Evolutionary conservation across 2,888 invertebrate species (phyloP).

Genomic region (Apodemia duryi): DNA sequence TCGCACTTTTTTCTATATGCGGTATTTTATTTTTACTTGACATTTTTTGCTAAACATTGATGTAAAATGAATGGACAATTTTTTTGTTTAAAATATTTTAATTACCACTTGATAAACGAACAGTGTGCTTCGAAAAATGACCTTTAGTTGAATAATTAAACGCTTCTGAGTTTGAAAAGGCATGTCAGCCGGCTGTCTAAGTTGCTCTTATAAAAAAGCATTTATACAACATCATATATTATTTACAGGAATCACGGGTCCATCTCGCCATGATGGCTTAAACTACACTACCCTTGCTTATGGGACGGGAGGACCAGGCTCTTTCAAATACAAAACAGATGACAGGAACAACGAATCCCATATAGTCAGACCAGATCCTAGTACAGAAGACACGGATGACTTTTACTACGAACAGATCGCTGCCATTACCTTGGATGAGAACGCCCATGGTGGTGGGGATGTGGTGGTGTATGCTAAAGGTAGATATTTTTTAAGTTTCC

Average conservation of each 20-base stretch:
- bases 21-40: no score
- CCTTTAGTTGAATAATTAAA: no score
- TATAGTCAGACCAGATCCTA: conserved; percentile 81
- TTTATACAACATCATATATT: no score
- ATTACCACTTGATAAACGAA: no score
- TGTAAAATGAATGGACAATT: no score
- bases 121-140: no score
- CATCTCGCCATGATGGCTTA: conserved; percentile 80
- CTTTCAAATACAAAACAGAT: conserved; percentile 75
- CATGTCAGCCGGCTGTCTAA: no score
- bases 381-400: conserved; percentile 76
- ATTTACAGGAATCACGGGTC: conserved; percentile 78
- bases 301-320: conserved; percentile 85
- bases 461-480: conserved; percentile 91
- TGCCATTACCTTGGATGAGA: conserved; percentile 84
- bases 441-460: conserved; percentile 91
- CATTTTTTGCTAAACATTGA: no score
- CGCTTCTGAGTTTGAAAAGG: no score
- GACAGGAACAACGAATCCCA: conserved; percentile 40
- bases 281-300: conserved; percentile 90
- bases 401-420: conserved; percentile 87
- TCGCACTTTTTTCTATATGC: no score
- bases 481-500: conserved; percentile 25
- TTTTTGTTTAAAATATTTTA: no score
- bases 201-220: no score